phyloP scores from a whole-genome alignment of 2,888 invertebrate species.

The Danaus chrysippus region DNA sequence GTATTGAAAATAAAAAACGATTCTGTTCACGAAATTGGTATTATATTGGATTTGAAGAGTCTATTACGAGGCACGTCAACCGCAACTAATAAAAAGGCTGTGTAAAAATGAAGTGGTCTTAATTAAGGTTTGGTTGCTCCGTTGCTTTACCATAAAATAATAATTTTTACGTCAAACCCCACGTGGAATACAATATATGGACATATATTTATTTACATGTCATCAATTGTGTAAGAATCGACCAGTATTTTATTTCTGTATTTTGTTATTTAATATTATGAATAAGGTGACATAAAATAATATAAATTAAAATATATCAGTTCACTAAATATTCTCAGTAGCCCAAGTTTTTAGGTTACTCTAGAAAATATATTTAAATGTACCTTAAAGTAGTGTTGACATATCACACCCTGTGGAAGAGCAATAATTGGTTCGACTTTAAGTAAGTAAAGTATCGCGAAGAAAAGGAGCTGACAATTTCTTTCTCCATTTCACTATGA shows the following conservation, averaged over 20 bases:
- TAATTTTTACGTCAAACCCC: not conserved
- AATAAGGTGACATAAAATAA: no score
- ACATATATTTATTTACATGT: not conserved
- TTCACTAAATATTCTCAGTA: not conserved
- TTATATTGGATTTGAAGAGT: slow-evolving; percentile 19
- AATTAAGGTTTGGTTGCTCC: slow-evolving; percentile 13
- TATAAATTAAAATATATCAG: not conserved
- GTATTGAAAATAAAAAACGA: slow-evolving; percentile 10
- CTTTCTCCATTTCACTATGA: no score
- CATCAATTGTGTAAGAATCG: no score
- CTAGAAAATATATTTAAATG: not conserved
- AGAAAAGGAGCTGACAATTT: no score
- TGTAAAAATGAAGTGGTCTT: slow-evolving; percentile 17
- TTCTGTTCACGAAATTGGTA: slow-evolving; percentile 10
- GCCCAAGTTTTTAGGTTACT: not conserved
- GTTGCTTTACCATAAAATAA: not conserved
- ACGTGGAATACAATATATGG: not conserved
- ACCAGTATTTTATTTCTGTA: no score
- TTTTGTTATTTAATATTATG: no score
- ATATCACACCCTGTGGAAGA: not conserved
- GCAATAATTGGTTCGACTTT: not conserved
- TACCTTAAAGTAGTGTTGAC: not conserved
- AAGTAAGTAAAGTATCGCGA: not conserved
- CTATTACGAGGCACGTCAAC: slow-evolving; percentile 8
- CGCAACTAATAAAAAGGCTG: not conserved